Evolutionary conservation across 2,797 vertebrate genomes (phyloP).

Genomic region (Triplophysa bombifrons): DNA sequence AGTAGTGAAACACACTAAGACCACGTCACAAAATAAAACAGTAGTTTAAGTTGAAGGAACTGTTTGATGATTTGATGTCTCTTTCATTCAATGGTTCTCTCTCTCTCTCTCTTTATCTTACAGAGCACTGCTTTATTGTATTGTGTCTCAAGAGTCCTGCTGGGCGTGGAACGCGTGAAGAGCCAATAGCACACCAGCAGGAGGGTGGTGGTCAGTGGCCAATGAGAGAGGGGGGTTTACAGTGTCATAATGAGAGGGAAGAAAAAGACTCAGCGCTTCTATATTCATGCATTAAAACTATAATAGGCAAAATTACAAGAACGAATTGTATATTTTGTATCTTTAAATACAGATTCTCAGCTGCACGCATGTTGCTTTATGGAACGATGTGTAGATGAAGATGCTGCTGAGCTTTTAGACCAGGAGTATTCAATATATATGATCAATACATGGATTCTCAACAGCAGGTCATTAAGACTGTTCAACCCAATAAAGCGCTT

Average conservation of each 20-base stretch:
- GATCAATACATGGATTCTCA: conserved; percentile 69
- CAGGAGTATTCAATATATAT: conserved; percentile 62
- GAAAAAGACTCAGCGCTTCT: conserved; percentile 9
- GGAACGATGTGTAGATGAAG: conserved; percentile 55
- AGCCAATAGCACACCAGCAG: conserved; percentile 31
- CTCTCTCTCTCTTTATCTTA: conserved; percentile 4
- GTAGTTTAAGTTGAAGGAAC: not conserved
- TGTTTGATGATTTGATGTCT: conserved; percentile 6
- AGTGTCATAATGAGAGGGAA: conserved; percentile 10
- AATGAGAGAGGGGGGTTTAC: conserved; percentile 43
- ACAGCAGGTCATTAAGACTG: conserved; percentile 61
- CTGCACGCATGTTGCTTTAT: conserved; percentile 2
- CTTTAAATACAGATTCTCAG: too few species aligned
- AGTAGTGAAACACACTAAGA: not conserved
- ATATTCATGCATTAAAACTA: not conserved
- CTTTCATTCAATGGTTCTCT: conserved; percentile 23
- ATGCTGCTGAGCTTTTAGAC: conserved; percentile 54
- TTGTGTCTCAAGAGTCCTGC: conserved; percentile 19
- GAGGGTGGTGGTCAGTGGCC: conserved; percentile 24
- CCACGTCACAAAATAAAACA: not conserved
- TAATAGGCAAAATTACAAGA: too few species aligned
- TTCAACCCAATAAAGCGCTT: conserved; percentile 60
- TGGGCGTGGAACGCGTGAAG: conserved; percentile 16
- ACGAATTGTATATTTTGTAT: too few species aligned
- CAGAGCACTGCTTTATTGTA: conserved; percentile 43